Percentiles rank a stretch among this genome's conserved stretches.
Evolutionary conservation across 2,888 invertebrate genomes (phyloP).

Genomic region (Pharmacophagus antenor): DNA sequence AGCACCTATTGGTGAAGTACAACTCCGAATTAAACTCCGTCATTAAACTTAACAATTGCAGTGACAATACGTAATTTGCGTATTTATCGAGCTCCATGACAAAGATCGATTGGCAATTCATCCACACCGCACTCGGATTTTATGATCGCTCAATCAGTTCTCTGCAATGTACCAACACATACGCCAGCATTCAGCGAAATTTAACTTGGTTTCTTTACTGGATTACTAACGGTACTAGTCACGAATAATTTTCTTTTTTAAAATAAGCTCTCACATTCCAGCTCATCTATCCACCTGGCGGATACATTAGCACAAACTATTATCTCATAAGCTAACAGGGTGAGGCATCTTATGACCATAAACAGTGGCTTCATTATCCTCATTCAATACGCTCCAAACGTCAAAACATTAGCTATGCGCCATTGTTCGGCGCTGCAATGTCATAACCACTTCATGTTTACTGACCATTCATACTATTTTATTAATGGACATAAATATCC

Average conservation of each 20-base stretch:
- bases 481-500: constrained; percentile 5
- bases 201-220: neutral
- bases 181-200: constrained; percentile 6
- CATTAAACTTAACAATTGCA: constrained; percentile 9
- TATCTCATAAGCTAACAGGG: neutral
- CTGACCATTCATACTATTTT: constrained; percentile 13
- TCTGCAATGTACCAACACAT: constrained; percentile 38
- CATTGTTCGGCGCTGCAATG: constrained; percentile 9
- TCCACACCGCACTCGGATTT: constrained; percentile 31
- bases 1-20: too few relatives aligned
- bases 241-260: neutral
- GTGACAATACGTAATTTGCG: constrained; percentile 21
- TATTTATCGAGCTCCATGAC: constrained; percentile 25
- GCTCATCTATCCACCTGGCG: neutral
- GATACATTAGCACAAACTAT: neutral
- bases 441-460: constrained; percentile 17
- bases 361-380: constrained; percentile 15
- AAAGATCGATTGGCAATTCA: constrained; percentile 26
- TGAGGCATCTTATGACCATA: neutral
- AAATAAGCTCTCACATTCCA: neutral
- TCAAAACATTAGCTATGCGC: constrained; percentile 16
- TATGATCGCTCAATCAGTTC: constrained; percentile 43
- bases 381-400: constrained; percentile 10
- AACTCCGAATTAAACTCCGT: neutral
- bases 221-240: neutral